Percentiles rank a stretch among this genome's conserved stretches.
Conservation (phyloP, 1,140 invertebrate genomes). For the Pectinophora gossypiella region DNA sequence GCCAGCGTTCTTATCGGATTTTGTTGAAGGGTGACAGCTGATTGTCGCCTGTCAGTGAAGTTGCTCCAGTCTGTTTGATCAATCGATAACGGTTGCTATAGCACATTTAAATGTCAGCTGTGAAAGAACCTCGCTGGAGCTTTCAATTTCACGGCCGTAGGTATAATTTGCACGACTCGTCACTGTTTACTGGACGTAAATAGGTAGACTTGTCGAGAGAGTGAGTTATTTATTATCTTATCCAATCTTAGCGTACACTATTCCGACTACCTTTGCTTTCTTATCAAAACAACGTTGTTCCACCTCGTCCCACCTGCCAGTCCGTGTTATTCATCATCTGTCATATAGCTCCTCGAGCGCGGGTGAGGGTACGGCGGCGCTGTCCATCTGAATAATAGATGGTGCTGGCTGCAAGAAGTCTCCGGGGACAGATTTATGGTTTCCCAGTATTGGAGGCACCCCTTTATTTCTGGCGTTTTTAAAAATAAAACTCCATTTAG, state of each 20-base stretch:
- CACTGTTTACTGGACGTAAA: too few relatives aligned
- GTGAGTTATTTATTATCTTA: neutral
- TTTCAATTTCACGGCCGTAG: too few relatives aligned
- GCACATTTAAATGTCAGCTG: too few relatives aligned
- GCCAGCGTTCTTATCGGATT: constrained; percentile 19
- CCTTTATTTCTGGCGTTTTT: constrained; percentile 25
- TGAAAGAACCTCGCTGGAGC: too few relatives aligned
- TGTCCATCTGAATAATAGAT: constrained; percentile 51
- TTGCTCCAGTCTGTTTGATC: constrained; percentile 19
- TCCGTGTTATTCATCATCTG: constrained; percentile 26
- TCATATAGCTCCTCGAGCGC: constrained; percentile 29
- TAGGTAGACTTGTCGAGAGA: too few relatives aligned
- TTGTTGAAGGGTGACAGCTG: constrained; percentile 27
- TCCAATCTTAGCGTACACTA: neutral
- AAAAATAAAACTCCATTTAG: constrained; percentile 24
- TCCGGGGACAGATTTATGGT: constrained; percentile 45
- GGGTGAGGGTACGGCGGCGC: constrained; percentile 9
- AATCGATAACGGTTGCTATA: neutral
- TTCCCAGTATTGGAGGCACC: constrained; percentile 24
- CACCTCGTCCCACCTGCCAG: neutral
- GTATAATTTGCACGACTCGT: too few relatives aligned
- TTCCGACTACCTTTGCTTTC: constrained; percentile 15
- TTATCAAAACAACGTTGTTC: neutral
- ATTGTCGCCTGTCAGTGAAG: neutral
- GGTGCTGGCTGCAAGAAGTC: constrained; percentile 32